phyloP scores from a whole-genome alignment of 2,888 invertebrate species.

The Brachycybe producta region DNA sequence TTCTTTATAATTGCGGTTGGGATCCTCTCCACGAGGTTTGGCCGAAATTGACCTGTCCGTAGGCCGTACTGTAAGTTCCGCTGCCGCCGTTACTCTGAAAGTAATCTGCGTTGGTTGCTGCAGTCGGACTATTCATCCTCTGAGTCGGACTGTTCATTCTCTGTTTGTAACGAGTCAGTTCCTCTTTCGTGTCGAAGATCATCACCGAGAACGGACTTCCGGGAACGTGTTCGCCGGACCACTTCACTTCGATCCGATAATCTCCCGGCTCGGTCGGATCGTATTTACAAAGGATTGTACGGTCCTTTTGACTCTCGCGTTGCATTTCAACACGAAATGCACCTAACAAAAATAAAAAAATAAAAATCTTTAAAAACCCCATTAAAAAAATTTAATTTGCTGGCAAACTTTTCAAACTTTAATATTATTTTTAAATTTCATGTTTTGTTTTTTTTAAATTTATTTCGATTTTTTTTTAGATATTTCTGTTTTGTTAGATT shows the following conservation, averaged over 20 bases:
- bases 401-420: too few relatives aligned
- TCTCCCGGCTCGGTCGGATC: conserved; percentile 98
- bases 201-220: conserved; percentile 97
- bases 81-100: conserved; percentile 18
- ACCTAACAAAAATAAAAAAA: too few relatives aligned
- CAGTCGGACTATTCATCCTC: conserved; percentile 14
- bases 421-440: background rate
- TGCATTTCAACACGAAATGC: conserved; percentile 99
- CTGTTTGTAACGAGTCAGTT: conserved; percentile 50
- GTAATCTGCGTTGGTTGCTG: conserved; percentile 20
- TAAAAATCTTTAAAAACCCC: too few relatives aligned
- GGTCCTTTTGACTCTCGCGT: conserved; percentile 91
- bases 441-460: background rate
- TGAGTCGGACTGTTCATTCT: conserved; percentile 19
- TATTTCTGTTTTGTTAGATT: too few relatives aligned
- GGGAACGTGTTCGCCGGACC: conserved; percentile 96
- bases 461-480: too few relatives aligned
- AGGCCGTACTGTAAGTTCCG: conserved; percentile 35
- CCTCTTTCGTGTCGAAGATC: conserved; percentile 98
- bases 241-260: conserved; percentile 91
- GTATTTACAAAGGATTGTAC: conserved; percentile 94
- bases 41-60: conserved; percentile 38
- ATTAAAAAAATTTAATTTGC: background rate
- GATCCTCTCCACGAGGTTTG: conserved; percentile 45
- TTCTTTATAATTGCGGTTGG: conserved; percentile 38